These are phyloP conservation scores for Sciurus carolinensis DNA, from an alignment of 2,797 vertebrate genomes.

Conservation along the genomic window DNA sequence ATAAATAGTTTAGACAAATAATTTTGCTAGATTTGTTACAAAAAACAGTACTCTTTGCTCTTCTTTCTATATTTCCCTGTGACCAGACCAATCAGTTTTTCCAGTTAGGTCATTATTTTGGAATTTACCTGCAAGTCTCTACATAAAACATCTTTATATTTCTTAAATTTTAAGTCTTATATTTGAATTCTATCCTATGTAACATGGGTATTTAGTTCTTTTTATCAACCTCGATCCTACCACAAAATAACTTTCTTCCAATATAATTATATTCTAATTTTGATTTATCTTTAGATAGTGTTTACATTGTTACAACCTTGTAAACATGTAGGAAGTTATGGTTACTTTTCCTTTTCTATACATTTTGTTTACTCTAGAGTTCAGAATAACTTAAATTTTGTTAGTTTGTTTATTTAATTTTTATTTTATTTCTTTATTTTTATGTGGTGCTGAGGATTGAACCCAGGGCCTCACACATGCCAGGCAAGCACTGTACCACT, in stretches of 20 bases:
- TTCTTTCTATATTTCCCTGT: background rate
- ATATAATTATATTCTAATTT: background rate
- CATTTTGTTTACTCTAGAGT: background rate
- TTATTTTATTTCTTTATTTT: background rate
- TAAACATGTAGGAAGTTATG: background rate
- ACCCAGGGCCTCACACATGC: no score
- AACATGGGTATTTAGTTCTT: background rate
- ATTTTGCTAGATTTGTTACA: background rate
- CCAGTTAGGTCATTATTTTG: background rate
- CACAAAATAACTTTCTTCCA: background rate
- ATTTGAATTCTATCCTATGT: background rate
- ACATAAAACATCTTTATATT: background rate
- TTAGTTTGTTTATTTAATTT: background rate
- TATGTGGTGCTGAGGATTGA: no score
- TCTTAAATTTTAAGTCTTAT: background rate
- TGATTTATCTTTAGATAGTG: background rate
- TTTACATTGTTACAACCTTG: background rate
- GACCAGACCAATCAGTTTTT: background rate
- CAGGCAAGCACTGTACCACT: no score
- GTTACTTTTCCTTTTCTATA: background rate
- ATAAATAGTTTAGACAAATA: background rate
- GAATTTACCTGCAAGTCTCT: background rate
- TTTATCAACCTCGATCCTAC: background rate
- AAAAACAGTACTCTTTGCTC: background rate
- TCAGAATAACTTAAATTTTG: background rate